These are phyloP conservation scores for Heptranchias perlo DNA, from an alignment of 2,113 vertebrate species.

Conservation along the genomic window DNA sequence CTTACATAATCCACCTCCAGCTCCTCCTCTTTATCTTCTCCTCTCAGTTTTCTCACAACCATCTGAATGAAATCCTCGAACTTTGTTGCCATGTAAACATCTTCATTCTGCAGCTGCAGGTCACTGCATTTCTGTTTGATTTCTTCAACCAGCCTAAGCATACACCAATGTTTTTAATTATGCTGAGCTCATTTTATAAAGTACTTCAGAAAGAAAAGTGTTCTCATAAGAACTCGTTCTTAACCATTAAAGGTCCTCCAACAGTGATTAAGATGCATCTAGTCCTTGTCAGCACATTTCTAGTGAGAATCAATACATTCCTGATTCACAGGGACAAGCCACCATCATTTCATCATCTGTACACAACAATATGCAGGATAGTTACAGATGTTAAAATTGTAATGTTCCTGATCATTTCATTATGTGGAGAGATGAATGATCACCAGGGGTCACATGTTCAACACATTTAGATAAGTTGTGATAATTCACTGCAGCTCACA, in stretches of 20 bases:
- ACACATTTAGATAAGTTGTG: too few relatives aligned
- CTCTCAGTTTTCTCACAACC: conserved; percentile 63
- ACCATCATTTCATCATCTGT: too few relatives aligned
- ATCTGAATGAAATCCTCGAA: conserved; percentile 70
- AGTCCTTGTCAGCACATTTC: background rate
- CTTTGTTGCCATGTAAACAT: conserved; percentile 71
- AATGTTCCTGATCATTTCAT: too few relatives aligned
- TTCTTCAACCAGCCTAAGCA: conserved; percentile 66
- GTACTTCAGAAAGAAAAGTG: too few relatives aligned
- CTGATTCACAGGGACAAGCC: background rate
- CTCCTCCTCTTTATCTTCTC: conserved; percentile 60
- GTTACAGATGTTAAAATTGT: too few relatives aligned
- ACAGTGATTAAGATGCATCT: background rate
- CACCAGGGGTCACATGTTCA: too few relatives aligned
- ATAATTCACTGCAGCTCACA: background rate
- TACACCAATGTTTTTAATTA: background rate
- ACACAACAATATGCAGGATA: too few relatives aligned
- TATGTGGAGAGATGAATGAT: too few relatives aligned
- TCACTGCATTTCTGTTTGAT: conserved; percentile 64
- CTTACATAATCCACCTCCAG: conserved; percentile 65
- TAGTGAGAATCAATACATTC: background rate
- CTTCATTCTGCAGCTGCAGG: conserved; percentile 68
- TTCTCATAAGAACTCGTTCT: background rate
- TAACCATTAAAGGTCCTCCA: background rate
- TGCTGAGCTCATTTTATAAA: background rate